phyloP scores from a whole-genome alignment of 2,888 invertebrate species.

The Euphydryas editha region DNA sequence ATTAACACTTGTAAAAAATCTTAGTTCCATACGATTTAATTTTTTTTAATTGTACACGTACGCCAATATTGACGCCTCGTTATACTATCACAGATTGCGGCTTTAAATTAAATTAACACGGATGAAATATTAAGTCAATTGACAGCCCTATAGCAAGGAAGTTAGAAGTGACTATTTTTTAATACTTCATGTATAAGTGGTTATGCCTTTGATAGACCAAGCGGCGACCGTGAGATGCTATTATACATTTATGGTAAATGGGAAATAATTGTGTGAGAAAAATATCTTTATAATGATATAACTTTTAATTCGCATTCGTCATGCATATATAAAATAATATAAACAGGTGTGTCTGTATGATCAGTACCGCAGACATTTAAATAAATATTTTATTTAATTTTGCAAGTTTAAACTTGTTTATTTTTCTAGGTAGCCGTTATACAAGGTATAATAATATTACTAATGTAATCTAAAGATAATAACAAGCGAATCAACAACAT shows the following conservation, averaged over 20 bases:
- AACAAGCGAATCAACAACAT: too few species aligned
- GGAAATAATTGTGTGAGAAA: conserved; percentile 46
- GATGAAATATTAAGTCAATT: background rate
- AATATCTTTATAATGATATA: conserved; percentile 44
- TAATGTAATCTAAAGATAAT: too few species aligned
- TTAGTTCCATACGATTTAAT: too few species aligned
- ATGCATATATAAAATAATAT: background rate
- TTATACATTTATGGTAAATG: conserved; percentile 34
- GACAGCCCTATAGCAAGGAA: background rate
- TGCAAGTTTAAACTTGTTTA: too few species aligned
- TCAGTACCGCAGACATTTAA: too few species aligned
- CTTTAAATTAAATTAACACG: background rate
- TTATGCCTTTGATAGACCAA: conserved; percentile 43
- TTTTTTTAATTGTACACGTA: too few species aligned
- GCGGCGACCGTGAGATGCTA: conserved; percentile 44
- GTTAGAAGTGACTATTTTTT: conserved; percentile 11
- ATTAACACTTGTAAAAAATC: too few species aligned
- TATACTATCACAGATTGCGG: background rate
- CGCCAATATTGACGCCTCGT: too few species aligned
- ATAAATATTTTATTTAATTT: too few species aligned
- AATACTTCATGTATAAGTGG: conserved; percentile 38
- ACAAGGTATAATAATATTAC: too few species aligned
- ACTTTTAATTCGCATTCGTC: conserved; percentile 20
- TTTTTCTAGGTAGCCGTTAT: too few species aligned
- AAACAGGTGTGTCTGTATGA: too few species aligned